Conservation (phyloP, 2,797 vertebrate genomes). For the Melanotaenia boesemani region DNA sequence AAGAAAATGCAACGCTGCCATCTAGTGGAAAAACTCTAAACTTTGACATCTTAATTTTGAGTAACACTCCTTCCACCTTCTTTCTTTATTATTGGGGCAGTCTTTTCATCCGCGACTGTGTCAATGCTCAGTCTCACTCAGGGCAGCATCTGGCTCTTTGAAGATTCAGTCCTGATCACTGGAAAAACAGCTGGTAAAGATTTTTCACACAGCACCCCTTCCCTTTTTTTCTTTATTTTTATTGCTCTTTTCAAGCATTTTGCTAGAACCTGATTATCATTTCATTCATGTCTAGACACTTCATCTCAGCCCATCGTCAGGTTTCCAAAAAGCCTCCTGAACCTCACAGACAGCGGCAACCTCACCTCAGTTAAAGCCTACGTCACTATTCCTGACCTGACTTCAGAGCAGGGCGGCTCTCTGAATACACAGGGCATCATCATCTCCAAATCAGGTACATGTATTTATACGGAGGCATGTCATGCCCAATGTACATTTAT, state of each 20-base stretch:
- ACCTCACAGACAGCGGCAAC: conserved; percentile 81
- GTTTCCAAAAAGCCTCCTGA: conserved; percentile 89
- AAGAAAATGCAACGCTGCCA: conserved; percentile 22
- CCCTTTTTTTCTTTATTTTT: background rate
- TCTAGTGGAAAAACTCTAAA: conserved; percentile 42
- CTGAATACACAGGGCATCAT: conserved; percentile 83
- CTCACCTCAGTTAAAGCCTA: conserved; percentile 86
- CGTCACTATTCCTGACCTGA: conserved; percentile 85
- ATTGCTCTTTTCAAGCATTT: background rate
- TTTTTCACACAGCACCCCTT: background rate
- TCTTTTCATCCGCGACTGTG: conserved; percentile 91
- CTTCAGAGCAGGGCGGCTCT: conserved; percentile 79
- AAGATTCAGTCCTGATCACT: conserved; percentile 90
- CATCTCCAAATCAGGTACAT: conserved; percentile 85
- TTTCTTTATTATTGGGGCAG: conserved; percentile 68
- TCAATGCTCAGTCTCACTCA: conserved; percentile 87
- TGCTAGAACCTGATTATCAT: background rate
- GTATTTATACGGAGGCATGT: background rate
- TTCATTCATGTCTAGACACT: conserved; percentile 78
- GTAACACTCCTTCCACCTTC: background rate
- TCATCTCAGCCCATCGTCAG: conserved; percentile 85
- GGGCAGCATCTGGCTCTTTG: conserved; percentile 94
- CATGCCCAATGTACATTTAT: too few relatives aligned
- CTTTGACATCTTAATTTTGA: background rate
- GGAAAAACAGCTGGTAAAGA: conserved; percentile 88